These are phyloP conservation scores for Coelogynopora nodosa DNA, from an alignment of 2,888 invertebrate genomes.

Conservation along the genomic window DNA sequence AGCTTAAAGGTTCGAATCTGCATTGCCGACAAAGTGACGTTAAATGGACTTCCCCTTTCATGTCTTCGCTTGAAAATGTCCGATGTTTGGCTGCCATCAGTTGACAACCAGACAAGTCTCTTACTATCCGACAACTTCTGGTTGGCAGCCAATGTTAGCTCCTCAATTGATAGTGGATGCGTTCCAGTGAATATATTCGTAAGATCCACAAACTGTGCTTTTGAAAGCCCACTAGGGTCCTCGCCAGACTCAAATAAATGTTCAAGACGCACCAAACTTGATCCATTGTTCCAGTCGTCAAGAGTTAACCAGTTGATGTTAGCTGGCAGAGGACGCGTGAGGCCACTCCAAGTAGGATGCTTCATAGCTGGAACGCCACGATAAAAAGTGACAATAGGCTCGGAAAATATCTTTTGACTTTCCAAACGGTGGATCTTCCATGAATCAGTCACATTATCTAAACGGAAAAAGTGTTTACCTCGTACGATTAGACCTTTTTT, in stretches of 20 bases:
- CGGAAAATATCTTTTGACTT: too few species aligned
- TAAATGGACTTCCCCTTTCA: background rate
- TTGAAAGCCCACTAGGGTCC: background rate
- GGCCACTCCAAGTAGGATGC: background rate
- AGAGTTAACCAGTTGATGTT: background rate
- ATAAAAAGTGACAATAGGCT: too few species aligned
- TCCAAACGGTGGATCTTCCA: too few species aligned
- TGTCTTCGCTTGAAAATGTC: background rate
- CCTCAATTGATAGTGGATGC: background rate
- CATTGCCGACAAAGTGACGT: background rate
- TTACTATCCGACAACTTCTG: background rate
- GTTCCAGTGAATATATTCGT: background rate
- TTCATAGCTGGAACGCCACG: background rate
- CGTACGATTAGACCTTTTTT: constrained; percentile 61
- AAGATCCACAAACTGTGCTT: background rate
- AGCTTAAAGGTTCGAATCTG: background rate
- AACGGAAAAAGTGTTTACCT: constrained; percentile 51
- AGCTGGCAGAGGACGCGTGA: background rate
- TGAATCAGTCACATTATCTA: constrained; percentile 39
- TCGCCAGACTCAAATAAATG: background rate
- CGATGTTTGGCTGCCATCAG: background rate
- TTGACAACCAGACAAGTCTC: background rate
- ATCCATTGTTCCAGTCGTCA: background rate
- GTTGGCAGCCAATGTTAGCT: background rate
- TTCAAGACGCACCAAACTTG: background rate